A percentile compares a stretch with the other conserved stretches of the same genome.
Conservation (phyloP, 2,888 invertebrate species). For the Balanococcus diminutus region DNA sequence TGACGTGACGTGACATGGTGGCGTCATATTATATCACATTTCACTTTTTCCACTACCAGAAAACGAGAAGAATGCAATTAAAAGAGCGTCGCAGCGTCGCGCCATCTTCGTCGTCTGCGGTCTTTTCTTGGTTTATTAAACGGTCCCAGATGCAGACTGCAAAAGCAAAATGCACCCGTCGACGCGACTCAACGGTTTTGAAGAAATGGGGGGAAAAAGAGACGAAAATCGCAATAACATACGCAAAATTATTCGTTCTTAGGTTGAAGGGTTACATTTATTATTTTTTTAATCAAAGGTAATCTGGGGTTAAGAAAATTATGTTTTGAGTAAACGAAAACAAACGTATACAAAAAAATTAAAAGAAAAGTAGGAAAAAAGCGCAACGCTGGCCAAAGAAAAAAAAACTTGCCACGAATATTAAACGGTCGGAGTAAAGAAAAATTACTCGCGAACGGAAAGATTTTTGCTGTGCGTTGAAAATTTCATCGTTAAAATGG, state of each 20-base stretch:
- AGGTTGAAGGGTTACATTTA: neutral
- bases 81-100: too few species aligned
- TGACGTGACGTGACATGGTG: too few species aligned
- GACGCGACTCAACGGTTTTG: too few species aligned
- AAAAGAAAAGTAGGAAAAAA: neutral
- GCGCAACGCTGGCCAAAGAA: neutral
- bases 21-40: neutral
- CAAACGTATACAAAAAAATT: neutral
- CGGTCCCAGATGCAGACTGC: too few species aligned
- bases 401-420: conserved; percentile 2
- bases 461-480: neutral
- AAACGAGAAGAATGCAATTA: neutral
- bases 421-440: conserved; percentile 3
- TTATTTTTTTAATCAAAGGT: conserved; percentile 4
- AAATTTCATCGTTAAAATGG: conserved; percentile 24
- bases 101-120: too few species aligned
- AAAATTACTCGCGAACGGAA: conserved; percentile 18
- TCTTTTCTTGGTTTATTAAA: too few species aligned
- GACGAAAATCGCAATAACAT: too few species aligned
- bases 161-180: too few species aligned
- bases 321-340: neutral
- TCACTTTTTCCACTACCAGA: neutral
- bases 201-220: too few species aligned
- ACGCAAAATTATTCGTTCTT: neutral
- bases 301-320: neutral